phyloP scores from a whole-genome alignment of 2,113 vertebrate species.

The Genyomyrus donnyi region DNA sequence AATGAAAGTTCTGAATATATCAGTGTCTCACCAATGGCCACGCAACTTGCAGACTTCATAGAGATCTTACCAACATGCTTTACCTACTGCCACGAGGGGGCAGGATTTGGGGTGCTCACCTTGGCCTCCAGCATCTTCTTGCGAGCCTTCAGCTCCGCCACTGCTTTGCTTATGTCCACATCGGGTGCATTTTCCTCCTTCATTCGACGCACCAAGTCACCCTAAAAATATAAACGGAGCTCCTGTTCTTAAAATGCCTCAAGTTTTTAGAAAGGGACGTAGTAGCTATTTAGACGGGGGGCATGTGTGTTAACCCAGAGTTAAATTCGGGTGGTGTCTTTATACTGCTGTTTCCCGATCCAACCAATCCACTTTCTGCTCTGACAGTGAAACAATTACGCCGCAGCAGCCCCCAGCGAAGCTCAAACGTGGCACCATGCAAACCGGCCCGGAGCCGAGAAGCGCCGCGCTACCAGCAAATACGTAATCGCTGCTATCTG shows the following conservation, averaged over 20 bases:
- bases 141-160: constrained; percentile 87
- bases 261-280: neutral
- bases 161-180: constrained; percentile 84
- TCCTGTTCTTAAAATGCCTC: neutral
- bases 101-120: constrained; percentile 52
- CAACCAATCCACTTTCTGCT: neutral
- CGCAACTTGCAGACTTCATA: neutral
- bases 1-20: neutral
- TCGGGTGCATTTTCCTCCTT: constrained; percentile 85
- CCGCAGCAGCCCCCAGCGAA: neutral
- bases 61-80: neutral
- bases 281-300: neutral
- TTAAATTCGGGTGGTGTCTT: neutral
- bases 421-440: neutral
- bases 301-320: neutral
- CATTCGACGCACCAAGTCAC: constrained; percentile 84
- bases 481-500: neutral
- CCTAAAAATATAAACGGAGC: constrained; percentile 51
- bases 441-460: neutral
- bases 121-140: constrained; percentile 85
- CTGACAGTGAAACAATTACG: neutral
- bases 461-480: neutral
- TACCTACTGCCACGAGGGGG: neutral
- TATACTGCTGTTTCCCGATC: neutral
- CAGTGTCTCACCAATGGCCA: neutral